A percentile compares a stretch with the other conserved stretches of the same genome.
These are phyloP conservation scores for Corythoichthys haematopterus DNA, from an alignment of 2,113 vertebrate genomes.

Conservation along the genomic window DNA sequence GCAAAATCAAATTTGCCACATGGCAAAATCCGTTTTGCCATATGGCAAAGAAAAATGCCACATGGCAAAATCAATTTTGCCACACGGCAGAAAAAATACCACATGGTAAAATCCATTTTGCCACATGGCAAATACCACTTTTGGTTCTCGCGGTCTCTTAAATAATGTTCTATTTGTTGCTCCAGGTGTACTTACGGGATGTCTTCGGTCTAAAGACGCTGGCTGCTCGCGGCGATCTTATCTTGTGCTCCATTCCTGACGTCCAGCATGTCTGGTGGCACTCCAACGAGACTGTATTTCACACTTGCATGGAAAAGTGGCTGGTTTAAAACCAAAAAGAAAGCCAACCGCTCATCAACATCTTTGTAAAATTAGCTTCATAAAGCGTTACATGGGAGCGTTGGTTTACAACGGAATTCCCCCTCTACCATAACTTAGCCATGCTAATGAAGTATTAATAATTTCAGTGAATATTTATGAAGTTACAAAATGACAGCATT, in stretches of 20 bases:
- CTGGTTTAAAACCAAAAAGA: conserved; percentile 59
- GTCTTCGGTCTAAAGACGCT: conserved; percentile 83
- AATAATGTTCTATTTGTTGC: neutral
- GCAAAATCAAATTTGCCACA: too few species aligned
- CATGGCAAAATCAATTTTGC: too few species aligned
- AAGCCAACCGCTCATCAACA: neutral
- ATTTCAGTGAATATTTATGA: too few species aligned
- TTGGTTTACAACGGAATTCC: neutral
- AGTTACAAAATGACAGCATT: too few species aligned
- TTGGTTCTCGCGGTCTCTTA: too few species aligned
- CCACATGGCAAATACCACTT: too few species aligned
- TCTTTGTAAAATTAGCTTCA: neutral
- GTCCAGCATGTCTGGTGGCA: conserved; percentile 81
- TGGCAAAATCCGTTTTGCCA: too few species aligned
- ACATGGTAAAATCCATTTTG: too few species aligned
- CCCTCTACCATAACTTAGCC: neutral
- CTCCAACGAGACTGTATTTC: conserved; percentile 82
- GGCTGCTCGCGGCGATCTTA: conserved; percentile 75
- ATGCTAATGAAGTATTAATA: neutral
- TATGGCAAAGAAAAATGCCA: too few species aligned
- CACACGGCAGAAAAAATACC: too few species aligned
- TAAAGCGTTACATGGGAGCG: neutral
- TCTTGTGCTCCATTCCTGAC: conserved; percentile 70
- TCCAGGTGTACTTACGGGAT: conserved; percentile 73
- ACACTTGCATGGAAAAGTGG: conserved; percentile 82